phyloP scores from a whole-genome alignment of 2,797 vertebrate genomes.

The Fistularia tabacaria region DNA sequence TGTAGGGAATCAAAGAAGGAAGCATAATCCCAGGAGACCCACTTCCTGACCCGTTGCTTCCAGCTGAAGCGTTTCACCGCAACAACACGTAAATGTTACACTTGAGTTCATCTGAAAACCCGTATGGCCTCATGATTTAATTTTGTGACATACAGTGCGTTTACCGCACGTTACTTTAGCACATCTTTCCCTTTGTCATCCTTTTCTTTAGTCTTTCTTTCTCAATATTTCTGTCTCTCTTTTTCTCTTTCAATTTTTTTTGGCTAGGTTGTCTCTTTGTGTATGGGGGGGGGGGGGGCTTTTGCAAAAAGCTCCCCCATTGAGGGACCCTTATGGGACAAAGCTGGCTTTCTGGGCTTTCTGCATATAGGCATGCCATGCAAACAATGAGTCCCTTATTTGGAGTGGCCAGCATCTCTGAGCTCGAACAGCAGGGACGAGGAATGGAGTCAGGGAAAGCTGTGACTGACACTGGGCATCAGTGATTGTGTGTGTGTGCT shows the following conservation, averaged over 20 bases:
- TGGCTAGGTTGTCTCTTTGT: neutral
- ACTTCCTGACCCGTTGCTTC: slow-evolving; percentile 55
- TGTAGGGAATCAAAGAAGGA: slow-evolving; percentile 70
- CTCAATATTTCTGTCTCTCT: slow-evolving; percentile 1
- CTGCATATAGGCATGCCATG: slow-evolving; percentile 75
- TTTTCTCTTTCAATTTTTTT: slow-evolving; percentile 3
- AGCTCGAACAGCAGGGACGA: slow-evolving; percentile 47
- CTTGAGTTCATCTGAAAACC: slow-evolving; percentile 59
- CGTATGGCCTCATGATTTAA: neutral
- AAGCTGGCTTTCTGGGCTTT: slow-evolving; percentile 77
- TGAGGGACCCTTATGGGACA: slow-evolving; percentile 77
- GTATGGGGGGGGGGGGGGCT: slow-evolving; percentile 11
- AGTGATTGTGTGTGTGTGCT: slow-evolving; percentile 21
- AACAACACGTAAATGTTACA: slow-evolving; percentile 67
- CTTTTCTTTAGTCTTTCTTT: neutral
- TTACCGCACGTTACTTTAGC: neutral
- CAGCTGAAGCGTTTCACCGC: slow-evolving; percentile 75
- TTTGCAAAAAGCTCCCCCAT: slow-evolving; percentile 76
- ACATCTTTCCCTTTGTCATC: neutral
- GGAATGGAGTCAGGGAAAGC: slow-evolving; percentile 56
- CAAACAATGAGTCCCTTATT: slow-evolving; percentile 76
- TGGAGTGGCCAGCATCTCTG: slow-evolving; percentile 60
- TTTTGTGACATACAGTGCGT: slow-evolving; percentile 9
- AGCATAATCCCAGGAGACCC: slow-evolving; percentile 66
- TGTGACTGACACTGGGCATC: slow-evolving; percentile 60